Evolutionary conservation across 2,888 invertebrate species (phyloP), one percentile per base, ranked within the genome.

Genomic region (Nomada fucata): DNA sequence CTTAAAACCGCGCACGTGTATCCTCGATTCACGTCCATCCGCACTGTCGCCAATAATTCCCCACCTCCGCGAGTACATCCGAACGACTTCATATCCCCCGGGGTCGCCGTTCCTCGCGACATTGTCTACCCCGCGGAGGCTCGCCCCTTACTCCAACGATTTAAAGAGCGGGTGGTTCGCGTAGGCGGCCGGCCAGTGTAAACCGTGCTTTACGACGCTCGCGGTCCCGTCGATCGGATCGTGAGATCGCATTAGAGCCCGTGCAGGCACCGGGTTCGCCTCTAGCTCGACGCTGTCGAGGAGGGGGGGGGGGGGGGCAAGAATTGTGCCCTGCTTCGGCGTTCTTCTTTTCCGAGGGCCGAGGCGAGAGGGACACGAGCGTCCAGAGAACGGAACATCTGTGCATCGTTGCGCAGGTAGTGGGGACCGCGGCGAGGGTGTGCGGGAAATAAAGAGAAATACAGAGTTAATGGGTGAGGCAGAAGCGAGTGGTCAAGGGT

Each of bases 191-290:
- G 26, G n/a, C 29, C 73, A 76, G 81, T 88, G 89, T 87, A 86
- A 85, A 84, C 69, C 63, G 83, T 86, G 84, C 82, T 89, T 89
- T 89, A 90, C 88, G 84, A 82, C 83, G 67, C 71, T 79, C 81
- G 61, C 77, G 61, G 76, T 63, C 80, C 79, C 88, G 88, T 89
- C 81, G 87, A 89, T 89, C 89, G 87, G 87, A 89, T 90, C 89
- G 87, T 89, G 84, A 88, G 86, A 88, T 85, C 88, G 83, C 82
- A 89, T 89, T 88, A 89, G 86, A 88, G 81, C 83, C 55, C 79
- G 68, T 79, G 77, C 84, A 79, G 85, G 83, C 86, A 75, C 83
- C 80, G 79, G 67, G 87, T 84, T 88, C 82, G 78, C 79, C 75
- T 88, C 20, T 88, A 77, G 77, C 57, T 75, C 72, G 63, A 61